Base-by-base conservation (phyloP, 2,797 vertebrate genomes). In the Pelochelys cantorii region DNA sequence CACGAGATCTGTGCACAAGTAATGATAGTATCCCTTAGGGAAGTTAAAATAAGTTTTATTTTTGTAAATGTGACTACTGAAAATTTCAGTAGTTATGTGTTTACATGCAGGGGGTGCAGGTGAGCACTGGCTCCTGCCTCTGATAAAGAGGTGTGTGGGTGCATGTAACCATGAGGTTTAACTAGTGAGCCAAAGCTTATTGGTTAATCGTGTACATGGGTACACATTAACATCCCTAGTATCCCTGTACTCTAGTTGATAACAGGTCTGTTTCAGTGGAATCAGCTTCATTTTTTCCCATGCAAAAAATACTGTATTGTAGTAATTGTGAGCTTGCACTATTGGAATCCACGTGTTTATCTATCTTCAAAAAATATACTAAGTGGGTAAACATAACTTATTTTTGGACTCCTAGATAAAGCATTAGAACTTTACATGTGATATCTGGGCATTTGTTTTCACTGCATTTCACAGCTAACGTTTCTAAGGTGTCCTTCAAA, bases 361-460 rank as follows among this genome's bases (percentile, higher is more conserved):
- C 34, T 5, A 48, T 68, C 84, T 52, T 55, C 34, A 91, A 65
- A 87, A 31, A 48, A 78, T 90, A 11, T 31, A 29, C 75, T 48
- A 17, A 29, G 25, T 86, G 34, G 85, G 54, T 86, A 93, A 92
- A 83, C 78, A 77, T 5, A 82, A 85, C 74, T 91, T 86, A 0
- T 18, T 78, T 90, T 93, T 60, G 74, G 71, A 89, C 85, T 86
- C 0, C 0, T 55, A 82, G 37, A n/a, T 56, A 85, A 71, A 57
- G 59, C 12, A 29, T 86, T 79, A 90, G 85, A 80, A 54, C 90
- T 92, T 94, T 94, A 90, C 85, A 52, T n/a, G 22, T 87, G 60
- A n/a, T 52, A 55, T 56, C 93, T 95, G 92, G 92, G 84, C 84
- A 75, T 59, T 17, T 84, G n/a, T 22, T 42, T 83, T 85, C 10